Evolutionary conservation across 2,113 vertebrate genomes (phyloP).

Genomic region (Oncorhynchus masou): DNA sequence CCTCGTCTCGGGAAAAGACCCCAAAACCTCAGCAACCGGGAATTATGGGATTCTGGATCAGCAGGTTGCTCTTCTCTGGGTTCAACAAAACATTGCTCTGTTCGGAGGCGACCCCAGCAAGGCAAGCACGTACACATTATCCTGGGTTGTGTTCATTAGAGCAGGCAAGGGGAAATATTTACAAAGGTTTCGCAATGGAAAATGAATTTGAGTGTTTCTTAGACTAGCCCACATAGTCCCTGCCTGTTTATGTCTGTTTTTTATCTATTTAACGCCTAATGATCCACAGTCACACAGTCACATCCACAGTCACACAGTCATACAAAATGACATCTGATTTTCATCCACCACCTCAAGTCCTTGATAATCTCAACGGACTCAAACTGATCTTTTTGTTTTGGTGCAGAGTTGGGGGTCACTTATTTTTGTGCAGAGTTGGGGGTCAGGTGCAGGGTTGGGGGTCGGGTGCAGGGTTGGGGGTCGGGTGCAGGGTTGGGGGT

Average conservation of each 20-base stretch:
- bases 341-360: background rate
- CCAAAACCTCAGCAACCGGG: conserved; percentile 58
- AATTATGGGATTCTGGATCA: conserved; percentile 80
- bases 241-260: too few relatives aligned
- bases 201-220: too few relatives aligned
- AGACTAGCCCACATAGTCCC: too few relatives aligned
- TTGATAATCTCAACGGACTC: background rate
- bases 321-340: background rate
- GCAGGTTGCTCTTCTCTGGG: conserved; percentile 74
- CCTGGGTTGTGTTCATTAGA: too few relatives aligned
- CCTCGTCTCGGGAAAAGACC: conserved; percentile 72
- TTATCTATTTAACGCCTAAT: too few relatives aligned
- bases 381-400: background rate
- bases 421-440: too few relatives aligned
- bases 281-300: background rate
- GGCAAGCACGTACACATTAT: conserved; percentile 41
- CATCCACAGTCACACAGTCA: background rate
- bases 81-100: conserved; percentile 68
- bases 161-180: background rate
- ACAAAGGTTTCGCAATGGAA: too few relatives aligned
- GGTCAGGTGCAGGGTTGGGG: accelerated
- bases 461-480: too few relatives aligned
- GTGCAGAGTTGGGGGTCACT: too few relatives aligned
- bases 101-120: conserved; percentile 75
- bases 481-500: accelerated